Conservation (phyloP, 1,140 invertebrate species). For the Sweltsa coloradensis region DNA sequence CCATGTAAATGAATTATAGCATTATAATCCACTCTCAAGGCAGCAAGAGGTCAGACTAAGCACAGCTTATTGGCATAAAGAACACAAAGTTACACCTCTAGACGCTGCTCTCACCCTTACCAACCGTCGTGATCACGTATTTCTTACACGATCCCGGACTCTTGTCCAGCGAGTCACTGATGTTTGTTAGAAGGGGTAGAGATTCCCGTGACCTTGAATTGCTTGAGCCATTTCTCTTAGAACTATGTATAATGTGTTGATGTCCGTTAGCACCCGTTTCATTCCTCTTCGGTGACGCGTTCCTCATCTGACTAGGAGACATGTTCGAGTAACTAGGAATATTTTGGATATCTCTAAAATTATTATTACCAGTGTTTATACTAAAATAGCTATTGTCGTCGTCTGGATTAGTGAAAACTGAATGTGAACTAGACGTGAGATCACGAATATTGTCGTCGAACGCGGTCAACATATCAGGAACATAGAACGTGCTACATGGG, state of each 20-base stretch:
- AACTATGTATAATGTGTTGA: conserved; percentile 21
- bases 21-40: too few species aligned
- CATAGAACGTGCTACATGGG: not conserved
- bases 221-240: conserved; percentile 25
- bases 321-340: not conserved
- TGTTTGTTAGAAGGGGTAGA: conserved; percentile 37
- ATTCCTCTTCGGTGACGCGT: conserved; percentile 32
- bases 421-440: not conserved
- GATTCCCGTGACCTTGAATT: conserved; percentile 25
- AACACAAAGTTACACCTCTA: too few species aligned
- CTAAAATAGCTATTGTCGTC: conserved; percentile 8
- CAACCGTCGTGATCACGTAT: conserved; percentile 37
- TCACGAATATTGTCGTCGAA: not conserved
- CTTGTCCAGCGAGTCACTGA: conserved; percentile 30
- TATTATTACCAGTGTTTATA: conserved; percentile 5
- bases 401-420: not conserved
- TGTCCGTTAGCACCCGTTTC: conserved; percentile 32
- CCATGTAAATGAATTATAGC: too few species aligned
- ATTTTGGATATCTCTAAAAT: conserved; percentile 2
- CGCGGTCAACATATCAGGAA: too few species aligned
- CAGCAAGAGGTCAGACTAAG: too few species aligned
- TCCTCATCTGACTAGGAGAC: conserved; percentile 13
- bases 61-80: too few species aligned
- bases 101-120: conserved; percentile 41
- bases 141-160: conserved; percentile 44